Conservation (phyloP, 2,113 vertebrate genomes). For the Raja brachyura region DNA sequence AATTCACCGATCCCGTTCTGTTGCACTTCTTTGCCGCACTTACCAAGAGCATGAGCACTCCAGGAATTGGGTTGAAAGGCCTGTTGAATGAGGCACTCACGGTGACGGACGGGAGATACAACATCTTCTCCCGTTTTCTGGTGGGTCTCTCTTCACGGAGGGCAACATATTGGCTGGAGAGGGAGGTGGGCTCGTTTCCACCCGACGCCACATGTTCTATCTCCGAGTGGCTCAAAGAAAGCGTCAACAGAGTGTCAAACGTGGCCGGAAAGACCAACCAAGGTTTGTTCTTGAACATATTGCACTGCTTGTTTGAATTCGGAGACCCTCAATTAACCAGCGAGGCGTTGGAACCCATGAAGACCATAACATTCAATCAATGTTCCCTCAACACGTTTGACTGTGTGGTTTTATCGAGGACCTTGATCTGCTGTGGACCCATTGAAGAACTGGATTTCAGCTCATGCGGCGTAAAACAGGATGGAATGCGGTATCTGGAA, state of each 20-base stretch:
- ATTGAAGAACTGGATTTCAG: no score
- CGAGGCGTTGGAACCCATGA: no score
- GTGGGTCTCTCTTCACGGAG: background rate
- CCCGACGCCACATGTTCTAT: background rate
- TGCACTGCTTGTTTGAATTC: no score
- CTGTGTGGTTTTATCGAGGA: no score
- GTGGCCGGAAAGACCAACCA: background rate
- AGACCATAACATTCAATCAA: no score
- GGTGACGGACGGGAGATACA: background rate
- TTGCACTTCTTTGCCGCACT: background rate
- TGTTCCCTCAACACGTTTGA: no score
- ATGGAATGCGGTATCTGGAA: no score
- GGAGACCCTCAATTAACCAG: no score
- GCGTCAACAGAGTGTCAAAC: background rate
- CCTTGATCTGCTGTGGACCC: no score
- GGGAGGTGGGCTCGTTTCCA: background rate
- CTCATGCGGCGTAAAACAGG: no score
- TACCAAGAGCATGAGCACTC: background rate
- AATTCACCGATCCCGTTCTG: background rate
- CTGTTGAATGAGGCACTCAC: background rate
- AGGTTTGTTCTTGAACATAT: no score
- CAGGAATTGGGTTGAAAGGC: background rate
- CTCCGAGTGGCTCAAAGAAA: background rate
- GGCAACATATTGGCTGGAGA: background rate
- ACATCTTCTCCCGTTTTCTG: background rate